Evolutionary conservation across 2,797 vertebrate genomes (phyloP), one percentile per base, ranked within the genome.

Genomic region (Centroberyx gerrardi): DNA sequence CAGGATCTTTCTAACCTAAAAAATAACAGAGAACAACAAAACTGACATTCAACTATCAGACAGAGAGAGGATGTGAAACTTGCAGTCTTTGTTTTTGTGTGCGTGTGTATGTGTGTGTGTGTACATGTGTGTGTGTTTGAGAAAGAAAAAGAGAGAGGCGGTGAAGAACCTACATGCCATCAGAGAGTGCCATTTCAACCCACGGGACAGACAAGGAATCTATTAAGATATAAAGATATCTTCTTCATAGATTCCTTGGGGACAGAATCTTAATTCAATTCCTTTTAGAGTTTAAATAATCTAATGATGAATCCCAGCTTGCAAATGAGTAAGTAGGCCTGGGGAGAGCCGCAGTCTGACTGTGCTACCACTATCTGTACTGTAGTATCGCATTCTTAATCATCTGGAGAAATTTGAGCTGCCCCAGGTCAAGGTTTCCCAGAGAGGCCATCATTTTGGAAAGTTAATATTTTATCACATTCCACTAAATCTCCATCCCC

Each of bases 271-370:
- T 72, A 79, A 86, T 84, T 78, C 55, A 62, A 31, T 84, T 80
- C 67, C 17, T 51, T 72, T 69, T 68, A 72, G 80, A 48, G 74
- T 88, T 87, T 72, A 85, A 81, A 83, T 80, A 29, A 62, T 87
- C 51, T 82, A 68, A 82, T 87, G 52, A 73, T 77, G 51, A 81
- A 74, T 76, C 64, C 48, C 38, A 62, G 53, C 17, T 56, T 69
- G 44, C 60, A 55, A 46, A 78, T 83, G 63, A 70, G 60, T 31
- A 33, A 40, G 14, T 0, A 0, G 36, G 33, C 55, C 65, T 83
- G 74, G 46, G 65, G 74, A 62, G 71, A 65, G 48, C 60, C 2
- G 18, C 12, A 8, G 31, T 67, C 62, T 68, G 27, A 44, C 54
- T 56, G 14, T 51, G 8, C 48, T 27, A 13, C 79, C n/a, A 22